Evolutionary conservation across 2,113 vertebrate genomes (phyloP), one percentile per base, ranked within the genome.

Genomic region (Hemibagrus wyckioides): DNA sequence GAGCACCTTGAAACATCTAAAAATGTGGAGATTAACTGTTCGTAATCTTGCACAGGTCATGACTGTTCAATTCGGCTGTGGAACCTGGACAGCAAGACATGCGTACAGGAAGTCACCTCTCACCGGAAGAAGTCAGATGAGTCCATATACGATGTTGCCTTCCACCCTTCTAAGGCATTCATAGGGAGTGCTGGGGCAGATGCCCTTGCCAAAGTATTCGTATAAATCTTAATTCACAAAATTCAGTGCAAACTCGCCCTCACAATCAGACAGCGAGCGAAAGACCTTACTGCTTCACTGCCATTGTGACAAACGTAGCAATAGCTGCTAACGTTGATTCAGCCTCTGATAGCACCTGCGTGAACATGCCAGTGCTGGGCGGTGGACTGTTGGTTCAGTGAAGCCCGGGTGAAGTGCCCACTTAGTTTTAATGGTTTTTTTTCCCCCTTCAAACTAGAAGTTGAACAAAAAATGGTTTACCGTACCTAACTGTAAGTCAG

Each of bases 51-150:
- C 82, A 9, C 93, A 99, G 98, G 98, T 95, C 98, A 99, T 90
- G 98, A 99, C 93, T 98, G 98, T 94, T 99, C 98, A 54, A 97
- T 99, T 94, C 97, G 98, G 88, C 96, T 99, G 91, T 99, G 98
- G 98, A 99, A 99, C 95, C 95, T 99, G 89, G 98, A 99, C 95
- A 99, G 97, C 94, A 99, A 99, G 94, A 99, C 98, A 0, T 99
- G 98, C 87, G 98, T 99, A 11, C 98, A 99, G 94, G 98, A 99
- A 95, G 99, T 99, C 94, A 99, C 98, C 10, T 98, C 98, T 90
- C 98, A 99, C 94, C 96, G 98, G 88, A 99, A 99, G 95, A 99
- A 99, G 95, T 95, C 98, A 76, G 98, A 99, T 91, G 98, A 99
- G 95, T 98, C 98, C 69, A 99, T 99, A 94, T 99, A 99, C 81